Evolutionary conservation across 2,113 vertebrate species (phyloP).

Genomic region (Pogonocichla stellata): DNA sequence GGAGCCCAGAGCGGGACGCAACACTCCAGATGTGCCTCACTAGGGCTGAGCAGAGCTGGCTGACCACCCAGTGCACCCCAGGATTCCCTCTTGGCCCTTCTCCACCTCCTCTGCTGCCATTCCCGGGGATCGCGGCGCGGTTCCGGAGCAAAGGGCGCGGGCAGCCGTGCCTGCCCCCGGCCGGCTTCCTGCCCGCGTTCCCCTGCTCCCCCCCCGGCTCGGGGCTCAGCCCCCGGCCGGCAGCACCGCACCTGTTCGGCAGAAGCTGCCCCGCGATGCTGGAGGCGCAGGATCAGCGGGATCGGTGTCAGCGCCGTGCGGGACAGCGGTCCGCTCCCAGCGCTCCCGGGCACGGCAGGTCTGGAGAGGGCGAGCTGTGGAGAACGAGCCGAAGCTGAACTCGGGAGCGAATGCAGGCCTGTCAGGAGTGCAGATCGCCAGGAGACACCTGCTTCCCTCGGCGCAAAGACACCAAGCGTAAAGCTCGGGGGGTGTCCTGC

Average conservation of each 20-base stretch:
- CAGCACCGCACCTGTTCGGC: neutral
- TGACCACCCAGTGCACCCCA: neutral
- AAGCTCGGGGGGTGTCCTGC: neutral
- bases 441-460: neutral
- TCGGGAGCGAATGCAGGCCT: neutral
- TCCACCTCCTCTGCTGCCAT: accelerated
- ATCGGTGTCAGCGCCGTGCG: neutral
- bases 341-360: neutral
- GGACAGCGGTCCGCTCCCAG: neutral
- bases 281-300: neutral
- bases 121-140: neutral
- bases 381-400: too few relatives aligned
- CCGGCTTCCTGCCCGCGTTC: neutral
- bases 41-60: neutral
- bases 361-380: neutral
- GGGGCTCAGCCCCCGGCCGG: neutral
- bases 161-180: accelerated
- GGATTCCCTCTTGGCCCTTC: accelerated
- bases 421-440: accelerated
- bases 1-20: neutral
- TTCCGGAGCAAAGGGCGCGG: neutral
- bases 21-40: neutral
- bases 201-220: neutral
- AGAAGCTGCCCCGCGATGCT: neutral
- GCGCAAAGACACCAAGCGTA: accelerated